These are phyloP conservation scores for Burhinus oedicnemus DNA, from an alignment of 2,113 vertebrate genomes.

Conservation along the genomic window DNA sequence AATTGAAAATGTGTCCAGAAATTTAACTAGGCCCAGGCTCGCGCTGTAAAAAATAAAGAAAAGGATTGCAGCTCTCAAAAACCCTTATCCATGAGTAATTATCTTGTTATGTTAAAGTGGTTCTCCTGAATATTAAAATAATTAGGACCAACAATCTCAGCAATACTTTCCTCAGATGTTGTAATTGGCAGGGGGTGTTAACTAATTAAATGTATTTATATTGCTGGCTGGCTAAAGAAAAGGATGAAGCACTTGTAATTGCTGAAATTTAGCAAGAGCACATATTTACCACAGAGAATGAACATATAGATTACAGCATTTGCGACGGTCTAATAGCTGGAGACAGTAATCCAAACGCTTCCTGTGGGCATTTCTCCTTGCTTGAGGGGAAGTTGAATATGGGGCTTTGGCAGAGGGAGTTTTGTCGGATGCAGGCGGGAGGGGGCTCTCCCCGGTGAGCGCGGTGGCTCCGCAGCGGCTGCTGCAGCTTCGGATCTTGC, in stretches of 20 bases:
- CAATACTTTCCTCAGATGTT: constrained; percentile 65
- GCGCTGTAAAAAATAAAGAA: constrained; percentile 50
- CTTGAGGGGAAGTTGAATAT: background rate
- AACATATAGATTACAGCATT: constrained; percentile 31
- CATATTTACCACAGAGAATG: constrained; percentile 52
- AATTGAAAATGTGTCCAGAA: constrained; percentile 62
- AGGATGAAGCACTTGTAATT: constrained; percentile 52
- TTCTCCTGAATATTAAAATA: constrained; percentile 78
- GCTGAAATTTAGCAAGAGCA: constrained; percentile 56
- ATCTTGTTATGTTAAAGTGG: constrained; percentile 71
- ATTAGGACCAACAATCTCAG: constrained; percentile 73
- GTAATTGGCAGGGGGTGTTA: constrained; percentile 75
- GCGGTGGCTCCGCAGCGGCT: rapidly evolving
- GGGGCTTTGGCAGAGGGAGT: background rate
- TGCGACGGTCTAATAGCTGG: constrained; percentile 4
- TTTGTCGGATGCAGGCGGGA: background rate
- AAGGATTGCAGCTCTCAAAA: constrained; percentile 55
- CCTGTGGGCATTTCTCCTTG: background rate
- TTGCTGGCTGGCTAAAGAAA: constrained; percentile 55
- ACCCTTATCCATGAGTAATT: constrained; percentile 66
- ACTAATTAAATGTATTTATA: constrained; percentile 74
- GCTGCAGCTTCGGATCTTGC: background rate
- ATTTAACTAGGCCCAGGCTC: constrained; percentile 53
- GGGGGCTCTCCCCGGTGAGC: background rate
- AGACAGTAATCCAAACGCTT: background rate